Evolutionary conservation across 2,888 invertebrate species (phyloP), one percentile per base, ranked within the genome.

Genomic region (Magallana nippona): DNA sequence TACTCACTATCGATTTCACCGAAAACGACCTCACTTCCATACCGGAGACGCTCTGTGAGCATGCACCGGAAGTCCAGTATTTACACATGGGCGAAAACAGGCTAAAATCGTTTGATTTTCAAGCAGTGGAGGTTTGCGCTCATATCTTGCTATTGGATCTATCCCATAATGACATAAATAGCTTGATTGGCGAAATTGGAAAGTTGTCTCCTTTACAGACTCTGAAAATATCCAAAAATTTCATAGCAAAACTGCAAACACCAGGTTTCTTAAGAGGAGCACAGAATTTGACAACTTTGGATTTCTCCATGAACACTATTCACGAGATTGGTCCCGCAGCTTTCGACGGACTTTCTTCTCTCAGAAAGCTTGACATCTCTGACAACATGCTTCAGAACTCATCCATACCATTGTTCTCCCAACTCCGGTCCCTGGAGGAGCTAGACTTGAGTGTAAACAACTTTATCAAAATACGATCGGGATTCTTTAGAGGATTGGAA

Each of bases 291-390:
- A 22, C 71, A 3, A 27, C 10, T 8, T 56, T 86, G 2, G 84
- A 86, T 56, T 62, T 86, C n/a, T 83, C 85, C 3, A 77, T 80
- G 55, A 86, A 86, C 56, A 27, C 44, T 2, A 58, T 86, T 1
- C 55, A n/a, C 2, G 13, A 17, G 15, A 27, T 86, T 17, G 44
- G 71, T n/a, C 15, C 2, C 8, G 17, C 55, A 11, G 22, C 60
- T 13, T 84, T 86, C 56, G n/a, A 62, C 13, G 82, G 79, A n/a
- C 63, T 84, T 15, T 10, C 19, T 10, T 56, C 57, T 56, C 19
- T 85, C n/a, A 55, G 78, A 79, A 27, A 19, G 1, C 22, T 86
- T 10, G 55, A 84, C 15, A 56, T 86, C 19, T 82, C 82, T 8
- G 81, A 81, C 15, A 86, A 86, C 62, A 78, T 32, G 13, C 79